phyloP scores from a whole-genome alignment of 2,797 vertebrate genomes.

The Tapirus indicus region DNA sequence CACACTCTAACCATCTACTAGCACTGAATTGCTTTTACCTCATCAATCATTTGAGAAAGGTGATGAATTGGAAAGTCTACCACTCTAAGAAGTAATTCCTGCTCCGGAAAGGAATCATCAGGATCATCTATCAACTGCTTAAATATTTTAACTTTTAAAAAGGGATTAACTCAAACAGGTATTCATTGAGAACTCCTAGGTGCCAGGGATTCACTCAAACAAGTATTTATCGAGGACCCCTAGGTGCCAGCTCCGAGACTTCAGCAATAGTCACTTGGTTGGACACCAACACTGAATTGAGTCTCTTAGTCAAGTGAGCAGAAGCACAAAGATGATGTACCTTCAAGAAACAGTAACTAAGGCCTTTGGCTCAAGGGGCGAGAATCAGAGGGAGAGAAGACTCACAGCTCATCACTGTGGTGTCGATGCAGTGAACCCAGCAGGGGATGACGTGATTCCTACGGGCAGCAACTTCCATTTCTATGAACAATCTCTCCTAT shows the following conservation, averaged over 20 bases:
- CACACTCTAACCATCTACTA: background rate
- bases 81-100: background rate
- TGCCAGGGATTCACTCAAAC: background rate
- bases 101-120: background rate
- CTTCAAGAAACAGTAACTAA: background rate
- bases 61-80: background rate
- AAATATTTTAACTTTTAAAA: background rate
- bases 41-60: background rate
- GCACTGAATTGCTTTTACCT: background rate
- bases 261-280: background rate
- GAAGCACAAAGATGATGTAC: background rate
- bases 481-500: background rate
- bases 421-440: background rate
- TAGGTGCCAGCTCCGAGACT: background rate
- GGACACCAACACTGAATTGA: background rate
- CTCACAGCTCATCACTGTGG: background rate
- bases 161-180: background rate
- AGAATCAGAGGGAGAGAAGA: background rate
- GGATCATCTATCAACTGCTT: background rate
- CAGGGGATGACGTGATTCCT: background rate
- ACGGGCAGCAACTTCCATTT: background rate
- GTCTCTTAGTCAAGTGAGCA: background rate
- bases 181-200: background rate
- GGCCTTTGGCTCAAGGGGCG: background rate
- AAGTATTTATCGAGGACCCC: background rate